Percentiles rank a stretch among this genome's conserved stretches.
These are phyloP conservation scores for Oreochromis tanganicae DNA, from an alignment of 2,113 vertebrate genomes.

Conservation along the genomic window DNA sequence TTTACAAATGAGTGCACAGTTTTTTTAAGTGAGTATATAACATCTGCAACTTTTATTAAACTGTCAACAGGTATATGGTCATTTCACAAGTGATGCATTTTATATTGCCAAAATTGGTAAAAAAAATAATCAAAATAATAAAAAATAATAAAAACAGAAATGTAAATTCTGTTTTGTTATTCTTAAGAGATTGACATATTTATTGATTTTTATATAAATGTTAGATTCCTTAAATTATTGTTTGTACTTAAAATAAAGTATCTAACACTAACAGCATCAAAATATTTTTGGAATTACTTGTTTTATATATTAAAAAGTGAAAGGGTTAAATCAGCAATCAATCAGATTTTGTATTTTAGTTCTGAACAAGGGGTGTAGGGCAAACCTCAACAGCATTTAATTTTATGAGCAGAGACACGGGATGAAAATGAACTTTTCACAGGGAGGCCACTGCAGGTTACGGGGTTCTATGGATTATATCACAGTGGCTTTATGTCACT, in stretches of 20 bases:
- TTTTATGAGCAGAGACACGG: not conserved
- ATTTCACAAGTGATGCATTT: not conserved
- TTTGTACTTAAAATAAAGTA: not conserved
- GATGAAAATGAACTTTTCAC: not conserved
- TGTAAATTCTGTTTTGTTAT: fast-evolving
- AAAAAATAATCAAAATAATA: not conserved
- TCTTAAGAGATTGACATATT: not conserved
- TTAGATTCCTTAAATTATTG: not conserved
- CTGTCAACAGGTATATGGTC: not conserved
- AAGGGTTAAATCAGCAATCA: not conserved
- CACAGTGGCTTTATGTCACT: not conserved
- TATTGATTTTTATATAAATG: not conserved
- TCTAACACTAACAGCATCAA: not conserved
- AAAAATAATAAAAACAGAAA: not conserved
- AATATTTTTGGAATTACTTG: not conserved
- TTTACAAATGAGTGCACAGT: not conserved
- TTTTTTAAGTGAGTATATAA: not conserved
- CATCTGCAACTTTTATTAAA: not conserved
- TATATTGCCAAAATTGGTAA: fast-evolving
- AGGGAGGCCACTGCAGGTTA: not conserved
- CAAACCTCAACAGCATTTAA: not conserved
- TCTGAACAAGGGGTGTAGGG: not conserved
- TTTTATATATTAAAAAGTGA: not conserved
- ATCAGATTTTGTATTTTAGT: not conserved
- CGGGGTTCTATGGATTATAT: not conserved